A percentile compares a stretch with the other conserved stretches of the same genome.
phyloP scores from a whole-genome alignment of 2,888 invertebrate species.

The Corbicula japonica region DNA sequence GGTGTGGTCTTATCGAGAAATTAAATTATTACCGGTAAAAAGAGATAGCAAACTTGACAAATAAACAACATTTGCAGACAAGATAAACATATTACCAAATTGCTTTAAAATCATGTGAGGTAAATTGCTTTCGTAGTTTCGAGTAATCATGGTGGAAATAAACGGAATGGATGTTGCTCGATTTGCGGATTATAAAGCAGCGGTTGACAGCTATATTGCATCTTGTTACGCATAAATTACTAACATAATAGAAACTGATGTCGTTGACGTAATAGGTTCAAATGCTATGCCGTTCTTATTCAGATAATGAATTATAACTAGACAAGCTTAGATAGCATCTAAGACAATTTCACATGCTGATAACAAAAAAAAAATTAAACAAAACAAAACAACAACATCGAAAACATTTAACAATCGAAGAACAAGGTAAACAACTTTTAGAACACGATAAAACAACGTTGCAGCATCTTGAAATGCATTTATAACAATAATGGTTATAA shows the following conservation, averaged over 20 bases:
- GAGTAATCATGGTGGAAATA: not conserved
- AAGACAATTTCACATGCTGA: not conserved
- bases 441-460: no score
- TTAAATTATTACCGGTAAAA: not conserved
- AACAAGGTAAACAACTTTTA: no score
- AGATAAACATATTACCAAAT: slow-evolving; percentile 1
- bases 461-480: no score
- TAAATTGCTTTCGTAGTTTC: no score
- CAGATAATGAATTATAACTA: not conserved
- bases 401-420: no score
- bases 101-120: no score
- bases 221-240: slow-evolving; percentile 18
- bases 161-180: not conserved
- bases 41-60: no score
- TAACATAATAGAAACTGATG: slow-evolving; percentile 4
- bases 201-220: not conserved
- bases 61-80: slow-evolving; percentile 1
- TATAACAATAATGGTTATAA: no score
- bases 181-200: not conserved
- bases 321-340: slow-evolving; percentile 15
- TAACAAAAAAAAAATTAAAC: no score
- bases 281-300: slow-evolving; percentile 2
- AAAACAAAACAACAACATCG: no score
- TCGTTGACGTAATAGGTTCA: not conserved
- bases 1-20: not conserved